Conservation (phyloP, 2,113 vertebrate species). For the Corythoichthys intestinalis region DNA sequence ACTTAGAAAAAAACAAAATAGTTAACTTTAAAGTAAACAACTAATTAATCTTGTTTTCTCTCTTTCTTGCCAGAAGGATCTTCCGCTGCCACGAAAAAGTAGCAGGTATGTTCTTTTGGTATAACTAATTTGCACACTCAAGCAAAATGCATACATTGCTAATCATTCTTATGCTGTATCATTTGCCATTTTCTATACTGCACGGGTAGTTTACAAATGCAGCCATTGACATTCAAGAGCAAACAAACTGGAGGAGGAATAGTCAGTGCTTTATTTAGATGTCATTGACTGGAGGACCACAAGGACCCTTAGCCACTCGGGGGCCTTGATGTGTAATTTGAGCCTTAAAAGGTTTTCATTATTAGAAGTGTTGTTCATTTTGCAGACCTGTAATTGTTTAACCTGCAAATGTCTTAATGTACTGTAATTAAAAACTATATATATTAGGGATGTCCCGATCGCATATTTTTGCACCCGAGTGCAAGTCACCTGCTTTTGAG, state of each 20-base stretch:
- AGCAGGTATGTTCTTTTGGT: conserved; percentile 53
- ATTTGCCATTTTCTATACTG: not conserved
- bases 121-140: not conserved
- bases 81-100: conserved; percentile 68
- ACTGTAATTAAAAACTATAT: no score
- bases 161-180: no score
- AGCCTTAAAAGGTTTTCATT: not conserved
- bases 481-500: no score
- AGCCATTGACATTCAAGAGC: not conserved
- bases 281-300: not conserved
- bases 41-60: not conserved
- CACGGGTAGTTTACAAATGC: not conserved
- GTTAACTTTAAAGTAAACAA: conserved; percentile 6
- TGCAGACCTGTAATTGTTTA: not conserved
- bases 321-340: not conserved
- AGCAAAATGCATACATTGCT: not conserved
- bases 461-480: no score
- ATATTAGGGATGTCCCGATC: no score
- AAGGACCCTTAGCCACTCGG: not conserved
- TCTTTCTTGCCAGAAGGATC: conserved; percentile 63
- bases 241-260: not conserved
- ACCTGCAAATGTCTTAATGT: not conserved
- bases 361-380: not conserved
- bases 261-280: not conserved
- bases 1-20: conserved; percentile 3